Base-by-base conservation (phyloP, 2,888 invertebrate species). In the Rotaria macrura region DNA sequence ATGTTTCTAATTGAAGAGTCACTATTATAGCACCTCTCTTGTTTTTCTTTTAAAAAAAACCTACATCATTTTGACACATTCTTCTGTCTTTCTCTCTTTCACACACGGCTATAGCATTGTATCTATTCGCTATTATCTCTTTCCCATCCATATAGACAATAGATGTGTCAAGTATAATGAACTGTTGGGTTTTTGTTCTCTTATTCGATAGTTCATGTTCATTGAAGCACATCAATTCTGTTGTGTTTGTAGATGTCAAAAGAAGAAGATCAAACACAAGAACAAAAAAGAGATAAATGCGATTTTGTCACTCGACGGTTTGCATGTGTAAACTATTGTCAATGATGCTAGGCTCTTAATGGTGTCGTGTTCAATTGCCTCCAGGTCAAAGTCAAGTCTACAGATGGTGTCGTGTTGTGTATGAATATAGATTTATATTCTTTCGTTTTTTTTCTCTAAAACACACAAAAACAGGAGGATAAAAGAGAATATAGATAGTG, bases 351-450 rank as follows among this genome's bases (percentile, higher is more conserved):
- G 34, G 47, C n/a, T 65, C 20, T 34, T 65, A 65, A 65, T 65
- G 34, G 65, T 65, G 65, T 65, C 65, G 65, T 65, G 65, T 65
- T 65, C 65, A 65, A 65, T 65, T 65, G 65, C 65, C 65, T 65
- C 20, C 65, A 34, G 65, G 65, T 38, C 65, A 65, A 65, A 65
- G 65, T 65, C 65, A 65, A 65, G 7, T 65, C 65, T 65, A 65
- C 65, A 65, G 65, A 65, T 65, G 65, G 65, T 65, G 65, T 65
- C 65, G 65, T 65, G 65, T 65, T 65, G 34, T 34, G 47, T n/a
- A n/a, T n/a, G n/a, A n/a, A n/a, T n/a, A n/a, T n/a, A n/a, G n/a
- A n/a, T n/a, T n/a, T n/a, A 34, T 34, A 65, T 29, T 34, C 17
- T 54, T 54, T 54, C 54, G 3, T 65, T 29, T 65, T 12, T 65